Evolutionary conservation across 2,888 invertebrate species (phyloP).

Genomic region (Melinopterus prodromus): DNA sequence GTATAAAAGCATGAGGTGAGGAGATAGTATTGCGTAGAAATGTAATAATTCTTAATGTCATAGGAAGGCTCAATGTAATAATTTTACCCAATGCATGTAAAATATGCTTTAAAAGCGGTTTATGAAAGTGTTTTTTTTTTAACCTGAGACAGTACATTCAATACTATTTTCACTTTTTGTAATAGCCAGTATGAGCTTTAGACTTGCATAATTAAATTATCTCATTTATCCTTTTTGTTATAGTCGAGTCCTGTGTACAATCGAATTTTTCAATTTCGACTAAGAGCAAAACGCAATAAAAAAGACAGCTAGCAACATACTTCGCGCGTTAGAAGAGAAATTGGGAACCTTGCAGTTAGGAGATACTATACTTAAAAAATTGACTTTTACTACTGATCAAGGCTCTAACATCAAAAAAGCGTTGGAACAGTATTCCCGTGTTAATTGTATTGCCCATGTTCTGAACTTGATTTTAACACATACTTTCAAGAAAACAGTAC

Average conservation of each 20-base stretch:
- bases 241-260: conserved; percentile 23
- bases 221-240: conserved; percentile 11
- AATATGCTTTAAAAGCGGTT: neutral
- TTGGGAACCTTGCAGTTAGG: neutral
- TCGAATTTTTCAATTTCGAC: conserved; percentile 21
- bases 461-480: conserved; percentile 20
- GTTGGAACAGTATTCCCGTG: conserved; percentile 14
- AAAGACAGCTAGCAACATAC: conserved; percentile 13
- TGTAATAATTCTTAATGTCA: neutral
- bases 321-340: conserved; percentile 16
- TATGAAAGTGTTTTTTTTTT: neutral
- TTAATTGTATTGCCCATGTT: conserved; percentile 24
- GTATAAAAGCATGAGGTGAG: neutral
- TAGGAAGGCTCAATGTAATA: neutral
- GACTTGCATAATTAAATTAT: conserved; percentile 8
- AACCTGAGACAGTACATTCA: neutral
- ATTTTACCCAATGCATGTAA: neutral
- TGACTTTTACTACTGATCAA: conserved; percentile 21
- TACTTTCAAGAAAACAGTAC: conserved; percentile 10
- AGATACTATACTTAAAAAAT: conserved; percentile 11
- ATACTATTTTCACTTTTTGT: neutral
- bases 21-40: neutral
- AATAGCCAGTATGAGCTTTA: neutral
- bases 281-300: conserved; percentile 14
- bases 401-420: conserved; percentile 21